Evolutionary conservation across 2,113 vertebrate genomes (phyloP), one percentile per base, ranked within the genome.

Genomic region (Ammodytes marinus): DNA sequence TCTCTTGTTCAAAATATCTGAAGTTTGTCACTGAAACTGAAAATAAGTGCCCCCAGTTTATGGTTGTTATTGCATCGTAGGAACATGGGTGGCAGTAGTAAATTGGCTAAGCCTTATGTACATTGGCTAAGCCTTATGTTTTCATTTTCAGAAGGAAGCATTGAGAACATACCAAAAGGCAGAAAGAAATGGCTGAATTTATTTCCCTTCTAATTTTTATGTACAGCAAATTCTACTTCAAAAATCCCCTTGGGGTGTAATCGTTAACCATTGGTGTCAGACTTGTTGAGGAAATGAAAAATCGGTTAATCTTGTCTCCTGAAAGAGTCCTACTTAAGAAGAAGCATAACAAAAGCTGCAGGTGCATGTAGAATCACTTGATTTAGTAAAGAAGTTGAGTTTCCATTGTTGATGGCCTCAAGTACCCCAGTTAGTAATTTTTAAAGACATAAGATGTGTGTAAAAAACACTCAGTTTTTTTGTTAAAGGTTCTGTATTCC

Each of bases 1-100:
- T 83, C 78, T 86, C 59, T 75, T 75, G 70, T 81, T 89, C 61
- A 69, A 61, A 71, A 75, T 47, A 11, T 72, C 7, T n/a, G 0
- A 54, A 46, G 35, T 60, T 19, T 68, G 14, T 68, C 43, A 35
- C 57, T 73, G 45, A 68, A 70, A 37, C 42, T 60, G 15, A 17
- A 57, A 69, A 49, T 43, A 76, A 55, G 50, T 39, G 9, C 8
- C 42, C 27, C 52, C 7, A 27, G n/a, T 52, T n/a, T 19, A 39
- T 19, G 15, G 17, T 15, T 6, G 42, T 35, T 65, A 19, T 10
- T 14, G 52, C 45, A 54, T 57, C 8, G 52, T 45, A 5, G 52
- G 37, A 39, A 70, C 65, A 66, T 49, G 40, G 78, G 47, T 2
- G 12, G 10, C 13, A 39, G 59, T n/a, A 69, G 6, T 59, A 46